Evolutionary conservation across 2,797 vertebrate genomes (phyloP), one percentile per base, ranked within the genome.

Genomic region (Stomatorhinus walkeri): DNA sequence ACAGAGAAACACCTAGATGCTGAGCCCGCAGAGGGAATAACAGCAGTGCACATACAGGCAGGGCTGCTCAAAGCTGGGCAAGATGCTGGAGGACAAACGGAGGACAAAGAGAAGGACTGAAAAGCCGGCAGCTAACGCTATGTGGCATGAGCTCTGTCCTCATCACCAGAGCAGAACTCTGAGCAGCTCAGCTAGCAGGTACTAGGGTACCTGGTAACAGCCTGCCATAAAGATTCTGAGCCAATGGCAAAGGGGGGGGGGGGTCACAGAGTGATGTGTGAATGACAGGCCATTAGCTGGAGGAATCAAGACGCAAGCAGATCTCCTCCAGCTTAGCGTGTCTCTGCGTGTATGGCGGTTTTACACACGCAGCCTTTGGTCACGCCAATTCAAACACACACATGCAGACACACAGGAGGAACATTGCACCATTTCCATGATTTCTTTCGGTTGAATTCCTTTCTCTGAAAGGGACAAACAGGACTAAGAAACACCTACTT

Each of bases 351-450:
- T 84, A 46, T 64, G 16, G 87, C 85, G 88, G 12, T 56, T 87
- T 87, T 36, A 36, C 88, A 64, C 76, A 89, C 68, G 59, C 76
- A 91, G 87, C 89, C 83, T 92, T 92, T 93, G 91, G 92, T 92
- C 93, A 92, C 90, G 90, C 32, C 46, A 87, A 86, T 89, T 89
- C 84, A 72, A 40, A 85, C 59, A 88, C 43, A 87, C 87, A 68
- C 59, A 61, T 24, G 10, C 52, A 40, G 76, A 51, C 81, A 86
- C 83, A 9, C 88, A 89, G 9, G 16, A 49, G 32, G 28, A 40
- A 88, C 79, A 89, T 89, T 89, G 88, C 88, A 89, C 88, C 83
- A 16, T 84, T 61, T 88, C 88, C 52, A 51, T 68, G 52, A 72
- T 48, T 48, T 48, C 59, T 83, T 54, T 46, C 19, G 2, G 43